Evolutionary conservation across 2,888 invertebrate species (phyloP), one percentile per base, ranked within the genome.

Genomic region (Patella pellucida): DNA sequence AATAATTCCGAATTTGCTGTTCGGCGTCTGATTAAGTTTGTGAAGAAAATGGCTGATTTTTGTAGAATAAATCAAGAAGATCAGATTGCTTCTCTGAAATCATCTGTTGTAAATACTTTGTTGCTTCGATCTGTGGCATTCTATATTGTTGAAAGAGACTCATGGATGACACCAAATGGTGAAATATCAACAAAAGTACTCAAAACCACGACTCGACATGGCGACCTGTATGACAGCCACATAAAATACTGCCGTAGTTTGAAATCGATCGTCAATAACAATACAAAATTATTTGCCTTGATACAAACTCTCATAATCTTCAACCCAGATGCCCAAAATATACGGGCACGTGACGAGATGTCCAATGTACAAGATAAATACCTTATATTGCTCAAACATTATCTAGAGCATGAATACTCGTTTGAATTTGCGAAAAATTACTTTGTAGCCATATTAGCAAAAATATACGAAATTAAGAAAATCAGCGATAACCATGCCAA

Each of bases 41-140:
- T 93, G 15, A 94, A 94, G 83, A 91, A 92, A 80, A 90, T 94
- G 71, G 91, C 89, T 87, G 96, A 96, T 3, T 99, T 99, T 91
- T 95, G 96, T 89, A 95, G 95, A 87, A 95, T 99, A 94, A 96
- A 96, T 88, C 96, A 97, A 87, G 96, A 96, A 85, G 98, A 98
- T 91, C 98, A 98, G 92, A 94, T 96, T 73, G 94, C 94, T 27
- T 92, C 97, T 15, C 91, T 97, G 12, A 97, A 97, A 90, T 97
- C 97, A 0, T 85, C 86, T 74, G 88, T 89, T 71, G 84, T 91
- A 56, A 87, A 87, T 77, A 87, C 89, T 0, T 83, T 99, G 94
- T 95, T 99, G 76, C 93, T 99, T 73, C 93, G 97, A 16, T 97
- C 98, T 82, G 96, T 96, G 0, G 95, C 96, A 93, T 96, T 95